Evolutionary conservation across 2,888 invertebrate species (phyloP).

Genomic region (Lasioglossum marginatum): DNA sequence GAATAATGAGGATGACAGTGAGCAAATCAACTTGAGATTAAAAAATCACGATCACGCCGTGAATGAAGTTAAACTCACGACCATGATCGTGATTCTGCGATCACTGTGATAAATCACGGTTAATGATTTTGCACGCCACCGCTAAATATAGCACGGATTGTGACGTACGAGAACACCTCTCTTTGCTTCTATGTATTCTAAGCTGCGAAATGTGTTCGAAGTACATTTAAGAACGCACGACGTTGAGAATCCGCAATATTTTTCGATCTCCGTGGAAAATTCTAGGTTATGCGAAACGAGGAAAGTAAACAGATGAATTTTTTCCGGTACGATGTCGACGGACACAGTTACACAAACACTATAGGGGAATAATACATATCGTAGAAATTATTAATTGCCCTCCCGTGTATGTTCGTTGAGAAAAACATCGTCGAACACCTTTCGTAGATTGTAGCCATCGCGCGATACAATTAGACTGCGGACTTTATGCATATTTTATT

Average conservation of each 20-base stretch:
- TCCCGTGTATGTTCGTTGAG: neutral
- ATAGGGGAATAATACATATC: constrained; percentile 32
- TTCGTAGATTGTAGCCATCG: constrained; percentile 37
- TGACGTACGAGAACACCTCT: constrained; percentile 48
- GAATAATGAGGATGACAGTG: too few species aligned
- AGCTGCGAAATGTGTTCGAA: constrained; percentile 52
- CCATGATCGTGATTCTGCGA: too few species aligned
- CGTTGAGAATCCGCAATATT: constrained; percentile 26
- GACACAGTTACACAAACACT: constrained; percentile 1
- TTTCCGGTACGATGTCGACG: constrained; percentile 20
- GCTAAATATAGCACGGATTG: constrained; percentile 37
- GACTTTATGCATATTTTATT: neutral
- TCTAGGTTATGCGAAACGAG: constrained; percentile 25
- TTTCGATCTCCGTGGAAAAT: constrained; percentile 14
- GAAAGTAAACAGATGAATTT: constrained; percentile 46
- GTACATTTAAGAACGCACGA: constrained; percentile 4
- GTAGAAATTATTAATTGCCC: neutral
- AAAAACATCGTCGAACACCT: constrained; percentile 47
- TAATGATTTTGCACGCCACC: too few species aligned
- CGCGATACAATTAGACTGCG: constrained; percentile 10
- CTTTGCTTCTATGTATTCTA: constrained; percentile 15
- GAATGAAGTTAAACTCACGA: too few species aligned
- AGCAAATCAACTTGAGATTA: too few species aligned
- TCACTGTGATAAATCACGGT: too few species aligned
- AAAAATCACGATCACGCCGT: too few species aligned